These are phyloP conservation scores for Anoplolepis gracilipes DNA, from an alignment of 1,140 invertebrate species.

Conservation along the genomic window DNA sequence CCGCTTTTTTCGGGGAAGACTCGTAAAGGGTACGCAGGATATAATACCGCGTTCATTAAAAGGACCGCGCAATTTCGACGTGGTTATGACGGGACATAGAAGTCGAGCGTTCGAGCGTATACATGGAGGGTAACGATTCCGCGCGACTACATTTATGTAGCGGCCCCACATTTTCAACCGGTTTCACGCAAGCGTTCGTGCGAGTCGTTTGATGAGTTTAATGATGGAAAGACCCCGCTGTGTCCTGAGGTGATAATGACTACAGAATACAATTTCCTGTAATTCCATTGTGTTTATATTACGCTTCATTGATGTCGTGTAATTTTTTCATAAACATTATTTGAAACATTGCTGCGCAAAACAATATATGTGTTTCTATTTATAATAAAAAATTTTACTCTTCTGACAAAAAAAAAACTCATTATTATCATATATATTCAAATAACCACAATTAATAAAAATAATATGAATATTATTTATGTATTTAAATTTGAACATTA, in stretches of 20 bases:
- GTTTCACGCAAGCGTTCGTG: slow-evolving; percentile 55
- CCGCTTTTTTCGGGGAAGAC: background rate
- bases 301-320: background rate
- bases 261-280: slow-evolving; percentile 50
- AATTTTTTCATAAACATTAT: slow-evolving; percentile 28
- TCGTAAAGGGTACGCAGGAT: background rate
- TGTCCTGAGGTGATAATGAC: slow-evolving; percentile 27
- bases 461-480: too few relatives aligned
- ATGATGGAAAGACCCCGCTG: slow-evolving; percentile 17
- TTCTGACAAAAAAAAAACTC: background rate
- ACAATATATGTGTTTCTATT: slow-evolving; percentile 3
- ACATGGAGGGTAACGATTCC: slow-evolving; percentile 43
- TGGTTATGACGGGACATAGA: slow-evolving; percentile 48
- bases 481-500: too few relatives aligned
- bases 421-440: background rate
- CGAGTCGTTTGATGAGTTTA: slow-evolving; percentile 54
- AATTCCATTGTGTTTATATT: slow-evolving; percentile 26
- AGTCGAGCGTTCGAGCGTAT: slow-evolving; percentile 25
- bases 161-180: slow-evolving; percentile 40
- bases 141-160: slow-evolving; percentile 50
- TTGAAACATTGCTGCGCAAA: background rate
- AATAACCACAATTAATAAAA: background rate
- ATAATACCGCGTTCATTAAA: slow-evolving; percentile 46
- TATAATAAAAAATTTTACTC: background rate
- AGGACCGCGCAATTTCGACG: slow-evolving; percentile 51